These are phyloP conservation scores for Camponotus floridanus DNA, from an alignment of 1,140 invertebrate species.

Conservation along the genomic window DNA sequence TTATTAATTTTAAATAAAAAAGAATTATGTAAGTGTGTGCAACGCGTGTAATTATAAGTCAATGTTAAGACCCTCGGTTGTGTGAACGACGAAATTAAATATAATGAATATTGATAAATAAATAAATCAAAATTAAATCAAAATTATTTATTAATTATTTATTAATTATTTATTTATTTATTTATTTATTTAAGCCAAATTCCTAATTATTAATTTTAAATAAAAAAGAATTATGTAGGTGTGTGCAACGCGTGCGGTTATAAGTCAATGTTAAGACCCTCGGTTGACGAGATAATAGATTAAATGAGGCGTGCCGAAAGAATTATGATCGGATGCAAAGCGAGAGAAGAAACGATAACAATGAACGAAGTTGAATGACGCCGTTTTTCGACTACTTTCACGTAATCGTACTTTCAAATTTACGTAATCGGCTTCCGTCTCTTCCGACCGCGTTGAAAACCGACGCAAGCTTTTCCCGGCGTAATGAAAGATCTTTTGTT, in stretches of 20 bases:
- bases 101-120: too few relatives aligned
- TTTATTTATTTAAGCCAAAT: too few relatives aligned
- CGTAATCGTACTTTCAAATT: neutral
- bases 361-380: constrained; percentile 48
- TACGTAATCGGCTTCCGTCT: constrained; percentile 62
- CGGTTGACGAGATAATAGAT: constrained; percentile 32
- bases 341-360: constrained; percentile 45
- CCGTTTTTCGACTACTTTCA: constrained; percentile 57
- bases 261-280: constrained; percentile 3
- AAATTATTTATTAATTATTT: too few relatives aligned
- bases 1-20: too few relatives aligned
- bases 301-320: constrained; percentile 35
- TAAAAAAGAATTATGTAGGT: too few relatives aligned
- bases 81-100: too few relatives aligned
- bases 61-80: neutral
- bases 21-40: too few relatives aligned
- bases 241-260: neutral
- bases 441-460: neutral
- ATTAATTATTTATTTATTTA: too few relatives aligned
- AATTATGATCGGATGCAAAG: constrained; percentile 56
- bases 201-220: too few relatives aligned
- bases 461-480: constrained; percentile 20
- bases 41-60: neutral
- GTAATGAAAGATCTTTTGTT: constrained; percentile 51
- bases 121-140: too few relatives aligned